phyloP scores from a whole-genome alignment of 2,113 vertebrate genomes.

The Aix galericulata region DNA sequence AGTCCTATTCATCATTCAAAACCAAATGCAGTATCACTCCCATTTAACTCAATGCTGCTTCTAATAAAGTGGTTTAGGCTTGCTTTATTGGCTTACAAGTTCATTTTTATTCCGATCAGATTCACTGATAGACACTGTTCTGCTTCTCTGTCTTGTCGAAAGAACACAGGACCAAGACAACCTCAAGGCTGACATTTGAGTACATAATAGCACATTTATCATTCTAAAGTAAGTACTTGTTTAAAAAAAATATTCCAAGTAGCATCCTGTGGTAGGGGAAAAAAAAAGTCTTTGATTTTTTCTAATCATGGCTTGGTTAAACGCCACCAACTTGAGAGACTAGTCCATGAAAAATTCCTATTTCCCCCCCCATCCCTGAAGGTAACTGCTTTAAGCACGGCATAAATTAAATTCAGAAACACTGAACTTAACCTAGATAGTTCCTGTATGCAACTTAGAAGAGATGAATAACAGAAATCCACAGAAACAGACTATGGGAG shows the following conservation, averaged over 20 bases:
- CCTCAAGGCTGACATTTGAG: conserved; percentile 7
- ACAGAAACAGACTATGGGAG: background rate
- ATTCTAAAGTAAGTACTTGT: background rate
- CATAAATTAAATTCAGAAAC: background rate
- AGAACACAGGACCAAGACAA: background rate
- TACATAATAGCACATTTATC: background rate
- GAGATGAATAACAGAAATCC: background rate
- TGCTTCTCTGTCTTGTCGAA: background rate
- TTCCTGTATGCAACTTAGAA: background rate
- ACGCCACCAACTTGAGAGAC: background rate
- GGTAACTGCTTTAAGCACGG: conserved; percentile 6
- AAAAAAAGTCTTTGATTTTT: background rate
- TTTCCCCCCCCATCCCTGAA: background rate
- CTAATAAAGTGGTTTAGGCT: background rate
- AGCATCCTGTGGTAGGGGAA: background rate
- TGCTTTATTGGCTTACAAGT: background rate
- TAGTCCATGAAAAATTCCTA: background rate
- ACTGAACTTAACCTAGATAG: background rate
- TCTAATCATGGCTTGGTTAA: background rate
- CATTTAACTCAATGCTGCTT: conserved; percentile 20
- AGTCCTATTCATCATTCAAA: conserved; percentile 18
- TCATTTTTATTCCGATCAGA: conserved; percentile 25
- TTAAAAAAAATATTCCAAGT: background rate
- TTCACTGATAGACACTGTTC: background rate
- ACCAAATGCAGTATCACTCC: background rate